Conservation (phyloP, 2,797 vertebrate species). For the Channallabes apus region DNA sequence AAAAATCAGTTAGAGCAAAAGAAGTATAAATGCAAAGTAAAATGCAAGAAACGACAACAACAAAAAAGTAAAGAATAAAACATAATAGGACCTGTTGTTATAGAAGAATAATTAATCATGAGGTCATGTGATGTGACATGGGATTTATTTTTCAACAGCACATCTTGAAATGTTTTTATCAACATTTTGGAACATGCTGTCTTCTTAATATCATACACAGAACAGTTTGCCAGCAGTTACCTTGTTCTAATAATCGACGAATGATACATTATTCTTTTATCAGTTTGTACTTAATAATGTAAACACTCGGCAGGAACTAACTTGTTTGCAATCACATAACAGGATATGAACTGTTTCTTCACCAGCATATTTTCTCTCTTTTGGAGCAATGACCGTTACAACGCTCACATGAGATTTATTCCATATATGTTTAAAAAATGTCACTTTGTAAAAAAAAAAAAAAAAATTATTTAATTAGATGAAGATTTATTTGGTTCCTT, state of each 20-base stretch:
- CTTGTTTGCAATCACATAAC: neutral
- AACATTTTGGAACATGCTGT: neutral
- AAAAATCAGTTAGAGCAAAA: neutral
- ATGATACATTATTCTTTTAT: neutral
- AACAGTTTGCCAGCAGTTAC: neutral
- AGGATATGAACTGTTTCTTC: neutral
- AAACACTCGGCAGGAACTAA: too few species aligned
- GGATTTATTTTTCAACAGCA: neutral
- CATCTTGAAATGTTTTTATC: slow-evolving; percentile 2
- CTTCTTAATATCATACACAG: neutral
- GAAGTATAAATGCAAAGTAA: neutral
- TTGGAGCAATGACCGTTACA: neutral
- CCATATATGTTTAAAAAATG: neutral
- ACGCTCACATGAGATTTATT: neutral
- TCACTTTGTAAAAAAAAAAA: neutral
- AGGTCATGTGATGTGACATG: neutral
- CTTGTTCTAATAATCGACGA: neutral
- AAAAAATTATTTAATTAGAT: neutral
- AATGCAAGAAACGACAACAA: neutral
- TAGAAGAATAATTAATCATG: neutral
- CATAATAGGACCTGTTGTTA: neutral
- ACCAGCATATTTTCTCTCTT: neutral
- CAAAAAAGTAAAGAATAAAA: neutral
- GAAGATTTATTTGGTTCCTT: neutral
- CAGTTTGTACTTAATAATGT: neutral